Evolutionary conservation across 2,113 vertebrate species (phyloP).

Genomic region (Heterotis niloticus): DNA sequence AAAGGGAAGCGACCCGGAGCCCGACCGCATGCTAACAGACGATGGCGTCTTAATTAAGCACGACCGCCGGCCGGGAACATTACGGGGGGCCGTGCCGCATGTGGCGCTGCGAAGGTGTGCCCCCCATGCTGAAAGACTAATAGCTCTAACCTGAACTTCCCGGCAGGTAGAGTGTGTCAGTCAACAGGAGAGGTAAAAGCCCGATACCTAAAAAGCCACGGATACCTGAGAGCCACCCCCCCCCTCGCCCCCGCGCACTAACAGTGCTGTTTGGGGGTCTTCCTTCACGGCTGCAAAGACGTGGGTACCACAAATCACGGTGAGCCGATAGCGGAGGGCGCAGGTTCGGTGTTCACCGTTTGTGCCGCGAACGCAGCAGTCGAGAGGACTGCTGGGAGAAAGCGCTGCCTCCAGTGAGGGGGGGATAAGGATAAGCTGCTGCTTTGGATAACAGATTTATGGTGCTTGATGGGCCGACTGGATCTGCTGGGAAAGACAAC

Average conservation of each 20-base stretch:
- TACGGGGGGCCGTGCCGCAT: conserved; percentile 37
- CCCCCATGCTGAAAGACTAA: conserved; percentile 51
- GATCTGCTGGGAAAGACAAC: too few relatives aligned
- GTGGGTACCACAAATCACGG: conserved; percentile 1
- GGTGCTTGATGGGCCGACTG: neutral
- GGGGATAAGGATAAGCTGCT: neutral
- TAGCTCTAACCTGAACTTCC: conserved; percentile 49
- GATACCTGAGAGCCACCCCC: conserved; percentile 41
- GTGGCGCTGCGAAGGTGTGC: conserved; percentile 28
- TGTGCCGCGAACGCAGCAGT: neutral
- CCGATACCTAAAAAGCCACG: conserved; percentile 23
- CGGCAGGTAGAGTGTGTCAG: conserved; percentile 46
- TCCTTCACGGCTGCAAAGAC: neutral
- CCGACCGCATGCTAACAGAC: conserved; percentile 42
- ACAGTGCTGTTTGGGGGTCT: neutral
- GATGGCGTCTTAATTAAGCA: conserved; percentile 44
- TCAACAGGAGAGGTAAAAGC: conserved; percentile 51
- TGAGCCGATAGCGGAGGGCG: neutral
- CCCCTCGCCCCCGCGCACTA: conserved; percentile 31
- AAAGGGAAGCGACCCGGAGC: conserved; percentile 20
- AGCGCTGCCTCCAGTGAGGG: neutral
- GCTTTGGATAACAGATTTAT: conserved; percentile 3
- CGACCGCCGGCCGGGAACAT: conserved; percentile 37
- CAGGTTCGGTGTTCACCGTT: too few relatives aligned
- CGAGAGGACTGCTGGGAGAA: neutral